Percentiles rank a stretch among this genome's conserved stretches.
Evolutionary conservation across 2,888 invertebrate genomes (phyloP).

Genomic region (Lasioglossum pauxillum): DNA sequence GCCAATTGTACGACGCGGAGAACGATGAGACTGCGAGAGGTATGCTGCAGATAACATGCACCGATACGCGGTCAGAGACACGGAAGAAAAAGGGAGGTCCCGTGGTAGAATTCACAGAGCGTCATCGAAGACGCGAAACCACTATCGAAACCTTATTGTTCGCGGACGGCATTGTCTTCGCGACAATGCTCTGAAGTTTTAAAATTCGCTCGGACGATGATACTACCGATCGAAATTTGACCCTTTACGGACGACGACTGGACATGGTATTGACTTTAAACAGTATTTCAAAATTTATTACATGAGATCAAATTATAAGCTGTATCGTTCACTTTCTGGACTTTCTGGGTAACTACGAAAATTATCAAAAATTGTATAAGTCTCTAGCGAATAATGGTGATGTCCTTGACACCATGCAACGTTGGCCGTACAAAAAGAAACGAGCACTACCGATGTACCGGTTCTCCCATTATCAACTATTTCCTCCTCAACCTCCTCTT

Average conservation of each 20-base stretch:
- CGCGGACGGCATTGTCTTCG: constrained; percentile 51
- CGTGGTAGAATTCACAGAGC: constrained; percentile 44
- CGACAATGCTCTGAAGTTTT: constrained; percentile 41
- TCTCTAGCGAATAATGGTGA: no score
- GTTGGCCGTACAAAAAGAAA: no score
- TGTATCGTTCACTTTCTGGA: no score
- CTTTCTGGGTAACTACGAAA: no score
- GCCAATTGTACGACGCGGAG: constrained; percentile 59
- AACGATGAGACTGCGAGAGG: constrained; percentile 51
- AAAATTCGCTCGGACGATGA: not conserved
- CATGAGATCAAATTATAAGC: no score
- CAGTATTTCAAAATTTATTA: no score
- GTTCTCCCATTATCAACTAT: no score
- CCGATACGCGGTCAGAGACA: constrained; percentile 49
- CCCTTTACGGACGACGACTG: not conserved
- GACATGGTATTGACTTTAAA: no score
- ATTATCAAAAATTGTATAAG: no score
- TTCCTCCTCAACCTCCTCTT: no score
- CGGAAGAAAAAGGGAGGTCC: constrained; percentile 29
- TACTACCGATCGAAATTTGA: not conserved
- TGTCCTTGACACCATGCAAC: no score
- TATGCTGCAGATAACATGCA: constrained; percentile 61
- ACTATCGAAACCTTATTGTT: constrained; percentile 60
- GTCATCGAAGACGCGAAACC: constrained; percentile 37
- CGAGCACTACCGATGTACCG: no score